These are phyloP conservation scores for Nestor notabilis DNA, from an alignment of 2,113 vertebrate genomes.

Conservation along the genomic window DNA sequence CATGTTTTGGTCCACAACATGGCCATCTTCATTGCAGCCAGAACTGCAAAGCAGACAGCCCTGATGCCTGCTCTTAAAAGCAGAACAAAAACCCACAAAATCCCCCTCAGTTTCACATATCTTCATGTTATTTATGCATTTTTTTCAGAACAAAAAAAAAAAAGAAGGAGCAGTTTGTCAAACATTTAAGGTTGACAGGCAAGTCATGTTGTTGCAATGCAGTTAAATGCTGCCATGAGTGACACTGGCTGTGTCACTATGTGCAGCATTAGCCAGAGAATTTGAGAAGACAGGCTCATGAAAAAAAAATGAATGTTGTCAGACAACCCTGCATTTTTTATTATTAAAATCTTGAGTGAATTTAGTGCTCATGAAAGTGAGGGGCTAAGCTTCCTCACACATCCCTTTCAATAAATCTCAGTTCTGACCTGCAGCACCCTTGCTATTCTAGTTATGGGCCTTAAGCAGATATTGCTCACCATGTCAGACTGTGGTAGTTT, in stretches of 20 bases:
- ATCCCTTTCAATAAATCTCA: conserved; percentile 63
- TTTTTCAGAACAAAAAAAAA: neutral
- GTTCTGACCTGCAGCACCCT: conserved; percentile 51
- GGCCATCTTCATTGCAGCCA: neutral
- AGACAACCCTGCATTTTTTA: conserved; percentile 70
- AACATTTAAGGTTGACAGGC: conserved; percentile 58
- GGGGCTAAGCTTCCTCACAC: conserved; percentile 38
- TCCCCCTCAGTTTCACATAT: neutral
- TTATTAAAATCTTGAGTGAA: conserved; percentile 73
- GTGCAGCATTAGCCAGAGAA: conserved; percentile 55
- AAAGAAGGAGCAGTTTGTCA: conserved; percentile 42
- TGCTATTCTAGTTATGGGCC: conserved; percentile 36
- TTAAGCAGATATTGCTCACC: conserved; percentile 30
- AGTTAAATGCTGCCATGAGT: conserved; percentile 61
- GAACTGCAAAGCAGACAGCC: neutral
- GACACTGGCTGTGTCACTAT: conserved; percentile 59
- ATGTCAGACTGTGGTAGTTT: neutral
- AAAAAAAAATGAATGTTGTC: conserved; percentile 76
- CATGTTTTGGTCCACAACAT: neutral
- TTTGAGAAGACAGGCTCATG: conserved; percentile 73
- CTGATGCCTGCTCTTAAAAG: neutral
- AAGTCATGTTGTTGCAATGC: conserved; percentile 57
- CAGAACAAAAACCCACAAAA: neutral
- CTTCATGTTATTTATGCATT: conserved; percentile 1
- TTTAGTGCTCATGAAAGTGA: conserved; percentile 68